Base-by-base conservation (phyloP, 2,888 invertebrate species). In the Heliconius erato region DNA sequence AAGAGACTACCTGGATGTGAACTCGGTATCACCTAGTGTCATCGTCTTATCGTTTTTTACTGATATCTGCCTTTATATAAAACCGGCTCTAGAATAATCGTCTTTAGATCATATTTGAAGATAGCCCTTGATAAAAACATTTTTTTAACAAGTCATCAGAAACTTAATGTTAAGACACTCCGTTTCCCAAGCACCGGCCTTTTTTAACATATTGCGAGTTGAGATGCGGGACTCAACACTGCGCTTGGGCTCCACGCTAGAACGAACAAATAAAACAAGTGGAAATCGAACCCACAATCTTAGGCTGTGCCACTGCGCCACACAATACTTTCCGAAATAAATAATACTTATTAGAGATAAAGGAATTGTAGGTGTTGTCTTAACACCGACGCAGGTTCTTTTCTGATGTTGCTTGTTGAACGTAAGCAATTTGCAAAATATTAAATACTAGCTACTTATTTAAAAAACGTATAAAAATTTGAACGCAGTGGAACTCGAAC, bases 1-100 rank as follows among this genome's bases (percentile, higher is more conserved):
- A 72, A 72, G n/a, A 40, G 26, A 26, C 26, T 72, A 72, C 71
- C 71, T 72, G 72, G 16, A 71, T 44, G 6, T 26, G 26, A 40
- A 26, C 44, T 40, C 14, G 16, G 26, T 71, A 44, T 26, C 69
- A 69, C 23, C 23, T 68, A 69, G 69, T 35, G 23, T 69, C 71
- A 71, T 71, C 40, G n/a, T 44, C 71, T 71, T 71, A 26, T 26
- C n/a, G n/a, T 44, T 71, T 71, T 71, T 71, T 44, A 71, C 12
- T 71, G 71, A 40, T 69, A 2, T n/a, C 71, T 71, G n/a, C 40
- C 40, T 40, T 71, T 71, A 71, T n/a, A 67, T 71, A n/a, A 40
- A 71, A 40, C 23, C 3, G 5, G 16, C 28, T 32, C 26, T 28
- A 19, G 6, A 67, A 67, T 67, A 67, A 67, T 28, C 28, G 28